phyloP scores from a whole-genome alignment of 2,888 invertebrate genomes.

The Ischnura elegans region DNA sequence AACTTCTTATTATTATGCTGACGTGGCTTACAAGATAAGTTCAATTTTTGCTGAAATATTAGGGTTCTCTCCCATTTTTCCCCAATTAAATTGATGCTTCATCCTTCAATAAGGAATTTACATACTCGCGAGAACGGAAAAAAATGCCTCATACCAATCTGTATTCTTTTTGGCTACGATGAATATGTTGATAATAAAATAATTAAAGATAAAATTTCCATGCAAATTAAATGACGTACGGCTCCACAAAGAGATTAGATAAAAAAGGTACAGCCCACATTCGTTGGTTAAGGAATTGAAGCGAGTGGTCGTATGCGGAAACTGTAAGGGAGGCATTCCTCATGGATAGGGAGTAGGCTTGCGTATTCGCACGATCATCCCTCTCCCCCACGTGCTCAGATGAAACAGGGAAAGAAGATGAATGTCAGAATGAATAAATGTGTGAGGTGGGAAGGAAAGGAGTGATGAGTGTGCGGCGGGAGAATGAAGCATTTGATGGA shows the following conservation, averaged over 20 bases:
- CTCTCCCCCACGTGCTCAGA: not conserved
- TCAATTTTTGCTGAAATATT: too few relatives aligned
- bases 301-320: not conserved
- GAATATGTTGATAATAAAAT: not conserved
- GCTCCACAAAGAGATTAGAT: not conserved
- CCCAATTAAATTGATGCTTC: too few relatives aligned
- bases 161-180: not conserved
- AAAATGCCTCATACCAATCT: too few relatives aligned
- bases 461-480: slow-evolving; percentile 13
- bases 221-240: not conserved
- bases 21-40: too few relatives aligned
- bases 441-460: not conserved
- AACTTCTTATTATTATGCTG: too few relatives aligned
- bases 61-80: too few relatives aligned
- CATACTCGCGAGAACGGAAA: too few relatives aligned
- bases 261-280: not conserved
- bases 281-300: not conserved
- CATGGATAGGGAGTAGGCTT: not conserved
- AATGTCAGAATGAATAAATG: not conserved
- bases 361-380: not conserved
- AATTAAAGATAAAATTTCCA: not conserved
- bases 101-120: too few relatives aligned
- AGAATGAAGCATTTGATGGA: slow-evolving; percentile 36
- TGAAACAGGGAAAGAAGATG: not conserved
- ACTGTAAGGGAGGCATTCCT: not conserved